Evolutionary conservation across 2,888 invertebrate species (phyloP), one percentile per base, ranked within the genome.

Genomic region (Disparrhopalites patrizii): DNA sequence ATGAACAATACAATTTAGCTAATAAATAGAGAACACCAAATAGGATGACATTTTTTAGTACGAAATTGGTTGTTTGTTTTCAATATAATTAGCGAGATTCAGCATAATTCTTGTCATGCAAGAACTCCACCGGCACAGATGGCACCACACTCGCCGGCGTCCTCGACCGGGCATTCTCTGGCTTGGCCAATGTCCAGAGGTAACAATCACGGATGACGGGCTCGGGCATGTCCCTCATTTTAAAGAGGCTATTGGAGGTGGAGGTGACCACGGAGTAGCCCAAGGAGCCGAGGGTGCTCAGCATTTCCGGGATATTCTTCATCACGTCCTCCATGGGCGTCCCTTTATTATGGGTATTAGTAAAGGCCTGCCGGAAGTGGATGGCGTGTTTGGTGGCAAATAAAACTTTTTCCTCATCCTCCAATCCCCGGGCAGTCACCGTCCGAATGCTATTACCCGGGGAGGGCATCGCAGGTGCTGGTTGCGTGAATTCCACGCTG

Each of bases 251-350:
- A n/a, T 63, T 55, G 8, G 55, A 63, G 28, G 55, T 63, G 30
- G 36, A 55, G 2, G 43, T 15, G 1, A 55, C 43, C 2, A 55
- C 27, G 1, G 25, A 1, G 55, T 63, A 63, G 43, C 63, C 63
- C 55, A 54, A 2, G 1, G 27, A 18, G 31, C 43, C 63, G 3
- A 63, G n/a, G 2, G 63, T 63, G 8, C 28, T 18, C 43, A 63
- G 18, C 63, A 63, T 63, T 7, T 28, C 43, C 15, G 63, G 63
- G 1, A 63, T 30, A 31, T 63, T 56, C 43, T 63, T 63, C 55
- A 63, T 43, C 55, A 63, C 56, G 55, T 63, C 63, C 47, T 63
- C 63, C 18, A 63, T 43, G 7, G 63, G 63, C 1, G 63, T 63
- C 15, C 63, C 63, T 40, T 55, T 63, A 38, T 55, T 55, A 18